Evolutionary conservation across 2,113 vertebrate genomes (phyloP), one percentile per base, ranked within the genome.

Genomic region (Xyliphius kryptos): DNA sequence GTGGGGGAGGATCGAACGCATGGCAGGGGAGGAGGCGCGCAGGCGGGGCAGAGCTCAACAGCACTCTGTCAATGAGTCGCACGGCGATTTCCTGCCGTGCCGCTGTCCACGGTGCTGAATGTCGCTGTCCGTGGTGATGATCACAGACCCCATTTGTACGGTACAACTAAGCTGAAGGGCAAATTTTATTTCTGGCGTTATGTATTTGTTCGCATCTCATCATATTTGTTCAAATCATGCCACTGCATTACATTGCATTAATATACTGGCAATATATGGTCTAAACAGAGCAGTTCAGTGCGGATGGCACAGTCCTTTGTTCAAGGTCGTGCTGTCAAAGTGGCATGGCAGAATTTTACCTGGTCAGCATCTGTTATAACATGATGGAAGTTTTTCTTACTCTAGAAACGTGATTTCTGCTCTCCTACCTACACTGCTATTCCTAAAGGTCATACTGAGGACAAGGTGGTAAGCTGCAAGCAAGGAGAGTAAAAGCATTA

Each of bases 91-190:
- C 61, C 69, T 66, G 72, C 68, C 56, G 53, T 41, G 58, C 63
- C 70, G 72, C 66, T 63, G 85, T 54, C 86, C 88, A 72, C 72
- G 78, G 89, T 92, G 72, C 89, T 92, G 87, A 84, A 81, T 14
- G 38, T 41, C 26, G 37, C 37, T 41, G 40, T 41, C 40, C 40
- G 13, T 14, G 40, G 40, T 10, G 10, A 10, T 41, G 40, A 41
- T 3, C 10, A 41, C 13, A 41, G 40, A 41, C 6, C 22, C 22
- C 6, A 6, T 26, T 26, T 6, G 22, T 6, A 26, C 26, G 4
- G 26, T 32, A 3, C 26, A 32, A 32, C 26, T 32, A 6, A 32
- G 26, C 26, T 32, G 26, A 32, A 32, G 26, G 26, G 26, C 26
- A 32, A 32, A 32, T 32, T 32, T 32, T 32, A 32, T 2, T 32